Evolutionary conservation across 2,888 invertebrate genomes (phyloP).

Genomic region (Amblyjoppa fuscipennis): DNA sequence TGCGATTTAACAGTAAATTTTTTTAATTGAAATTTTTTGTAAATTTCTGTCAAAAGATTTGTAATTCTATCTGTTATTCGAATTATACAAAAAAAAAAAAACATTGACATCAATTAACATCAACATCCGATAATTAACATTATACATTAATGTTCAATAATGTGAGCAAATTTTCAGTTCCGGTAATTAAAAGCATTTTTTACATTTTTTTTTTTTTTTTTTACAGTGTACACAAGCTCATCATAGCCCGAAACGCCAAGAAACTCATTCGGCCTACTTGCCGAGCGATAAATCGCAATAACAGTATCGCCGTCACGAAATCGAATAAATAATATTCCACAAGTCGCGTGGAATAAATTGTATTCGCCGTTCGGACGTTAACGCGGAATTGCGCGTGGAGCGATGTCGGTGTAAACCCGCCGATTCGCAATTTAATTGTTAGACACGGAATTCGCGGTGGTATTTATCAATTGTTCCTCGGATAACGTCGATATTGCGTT

Average conservation of each 20-base stretch:
- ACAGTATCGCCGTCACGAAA: constrained; percentile 1
- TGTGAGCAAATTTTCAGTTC: no score
- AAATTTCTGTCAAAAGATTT: no score
- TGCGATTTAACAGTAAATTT: no score
- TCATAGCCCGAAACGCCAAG: background rate
- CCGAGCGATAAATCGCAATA: constrained; percentile 26
- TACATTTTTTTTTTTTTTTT: no score
- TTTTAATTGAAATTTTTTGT: no score
- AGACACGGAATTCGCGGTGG: background rate
- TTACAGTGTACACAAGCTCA: no score
- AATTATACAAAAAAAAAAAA: no score
- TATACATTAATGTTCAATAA: no score
- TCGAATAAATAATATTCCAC: constrained; percentile 23
- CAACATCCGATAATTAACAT: no score
- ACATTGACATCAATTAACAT: no score
- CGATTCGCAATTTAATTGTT: background rate
- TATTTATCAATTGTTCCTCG: background rate
- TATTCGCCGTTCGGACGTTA: constrained; percentile 33
- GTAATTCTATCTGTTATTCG: no score
- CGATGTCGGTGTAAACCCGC: background rate
- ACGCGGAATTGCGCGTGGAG: background rate
- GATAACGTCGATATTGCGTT: background rate
- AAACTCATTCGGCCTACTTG: background rate
- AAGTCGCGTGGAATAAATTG: constrained; percentile 30
- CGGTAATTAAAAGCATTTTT: no score